These are phyloP conservation scores for Corapipo altera DNA, from an alignment of 2,113 vertebrate species.

Conservation along the genomic window DNA sequence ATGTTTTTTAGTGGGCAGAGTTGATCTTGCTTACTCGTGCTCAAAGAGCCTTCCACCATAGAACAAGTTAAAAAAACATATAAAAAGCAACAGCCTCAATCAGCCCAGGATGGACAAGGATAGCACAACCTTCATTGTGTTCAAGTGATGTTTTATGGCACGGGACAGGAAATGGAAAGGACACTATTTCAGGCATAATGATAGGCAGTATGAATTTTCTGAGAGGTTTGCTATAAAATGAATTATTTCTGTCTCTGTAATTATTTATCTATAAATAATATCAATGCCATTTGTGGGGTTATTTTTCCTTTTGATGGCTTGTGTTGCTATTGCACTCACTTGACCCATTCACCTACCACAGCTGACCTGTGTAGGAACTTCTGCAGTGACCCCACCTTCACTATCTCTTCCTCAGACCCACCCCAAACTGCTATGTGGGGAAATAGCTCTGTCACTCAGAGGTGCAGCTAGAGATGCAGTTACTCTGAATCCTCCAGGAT, in stretches of 20 bases:
- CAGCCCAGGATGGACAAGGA: background rate
- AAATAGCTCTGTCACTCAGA: background rate
- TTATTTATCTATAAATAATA: background rate
- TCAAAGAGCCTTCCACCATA: background rate
- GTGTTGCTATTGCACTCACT: background rate
- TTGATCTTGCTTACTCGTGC: background rate
- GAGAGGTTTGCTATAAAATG: background rate
- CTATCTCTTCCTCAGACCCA: background rate
- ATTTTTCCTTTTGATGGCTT: background rate
- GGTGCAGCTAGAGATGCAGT: background rate
- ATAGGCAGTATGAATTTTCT: background rate
- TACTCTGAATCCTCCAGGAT: background rate
- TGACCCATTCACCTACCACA: background rate
- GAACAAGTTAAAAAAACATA: background rate
- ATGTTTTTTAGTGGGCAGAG: background rate
- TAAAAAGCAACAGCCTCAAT: background rate
- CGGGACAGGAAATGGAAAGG: background rate
- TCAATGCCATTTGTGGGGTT: fast-evolving
- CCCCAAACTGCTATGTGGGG: background rate
- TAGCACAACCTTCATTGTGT: background rate
- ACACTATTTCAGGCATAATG: background rate
- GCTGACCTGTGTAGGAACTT: background rate
- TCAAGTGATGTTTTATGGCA: background rate
- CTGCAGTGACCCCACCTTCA: background rate
- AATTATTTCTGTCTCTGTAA: background rate